Base-by-base conservation (phyloP, 2,888 invertebrate genomes). In the Folsomia candida region DNA sequence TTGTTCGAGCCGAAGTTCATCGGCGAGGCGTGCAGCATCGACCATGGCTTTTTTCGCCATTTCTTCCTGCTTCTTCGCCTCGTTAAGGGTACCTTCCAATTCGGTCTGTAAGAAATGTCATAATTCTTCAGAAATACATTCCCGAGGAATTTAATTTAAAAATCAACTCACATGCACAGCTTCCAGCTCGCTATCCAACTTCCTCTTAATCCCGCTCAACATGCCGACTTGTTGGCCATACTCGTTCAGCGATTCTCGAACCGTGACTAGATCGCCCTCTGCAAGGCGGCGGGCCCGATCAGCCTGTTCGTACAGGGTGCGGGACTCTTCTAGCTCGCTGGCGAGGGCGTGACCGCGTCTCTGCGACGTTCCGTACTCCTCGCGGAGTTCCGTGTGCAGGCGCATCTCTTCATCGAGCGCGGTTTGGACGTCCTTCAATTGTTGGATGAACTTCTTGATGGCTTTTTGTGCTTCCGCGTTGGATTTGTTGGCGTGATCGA, bases 1-100 rank as follows among this genome's bases (percentile, higher is more conserved):
- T 81, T 88, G 87, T 80, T 88, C 87, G 76, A 86, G 86, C 63
- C 87, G 83, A 75, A 88, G 84, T 80, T 88, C 87, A 79, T 88
- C 87, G 73, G 87, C 86, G 24, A 87, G 83, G 74, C 87, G 83
- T 72, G 86, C 85, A 72, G 87, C 86, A 81, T 87, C 87, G 66
- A 84, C 82, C 82, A 85, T 83, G 51, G 85, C 85, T 81, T 84
- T 84, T 82, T 84, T 85, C 71, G 83, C 82, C 79, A 84, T 83
- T 80, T 87, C 87, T 64, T 76, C 76, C 14, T 72, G 71, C n/a
- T 72, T 72, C 65, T 76, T 76, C n/a, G 76, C 76, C 65, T 76
- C 76, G 54, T 76, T 76, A 64, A 76, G 47, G 65, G 73, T 76
- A 60, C 73, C 76, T 60, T 76, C 87, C 68, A 87, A 83, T 78